Base-by-base conservation (phyloP, 2,797 vertebrate species). In the Cichlasoma orientale region DNA sequence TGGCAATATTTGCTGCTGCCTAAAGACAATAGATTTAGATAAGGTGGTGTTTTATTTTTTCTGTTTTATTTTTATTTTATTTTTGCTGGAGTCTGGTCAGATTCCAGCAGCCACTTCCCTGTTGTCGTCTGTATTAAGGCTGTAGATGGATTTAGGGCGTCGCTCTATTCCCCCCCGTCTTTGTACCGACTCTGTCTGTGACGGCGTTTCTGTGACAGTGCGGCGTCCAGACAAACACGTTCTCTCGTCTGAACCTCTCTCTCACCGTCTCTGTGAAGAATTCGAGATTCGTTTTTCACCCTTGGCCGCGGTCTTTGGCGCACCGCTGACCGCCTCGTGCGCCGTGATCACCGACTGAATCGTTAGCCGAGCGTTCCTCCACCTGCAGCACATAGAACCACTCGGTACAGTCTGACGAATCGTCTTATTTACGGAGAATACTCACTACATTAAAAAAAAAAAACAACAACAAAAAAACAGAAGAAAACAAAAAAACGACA, bases 1-100 rank as follows among this genome's bases (percentile, higher is more conserved):
- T 2, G 57, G 93, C 94, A 95, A 94, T 95, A 95, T 94, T 95
- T 94, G 94, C 92, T 53, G 85, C 91, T 92, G 92, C 82, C 72
- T 90, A 82, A 90, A 88, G 88, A 91, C 80, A 85, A 88, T 85
- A 86, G 90, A 89, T 80, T 61, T 88, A 90, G 86, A 76, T 73
- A 57, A 72, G 86, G 83, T 88, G 87, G 82, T 78, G 80, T 90
- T 88, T 82, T 63, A 12, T 72, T 83, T 56, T 66, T 77, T 36
- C 52, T 61, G 19, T 38, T 83, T 80, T 53, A 16, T 53, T 80
- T 75, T 31, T 6, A 7, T 61, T 38, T 29, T 52, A 25, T 31
- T 58, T 79, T 74, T 78, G 91, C 92, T 90, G 89, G 91, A 90
- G 84, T 90, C 85, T 78, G 57, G 25, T 88, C 38, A 75, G 78